phyloP scores from a whole-genome alignment of 2,797 vertebrate species.

The Coregonus sp. region DNA sequence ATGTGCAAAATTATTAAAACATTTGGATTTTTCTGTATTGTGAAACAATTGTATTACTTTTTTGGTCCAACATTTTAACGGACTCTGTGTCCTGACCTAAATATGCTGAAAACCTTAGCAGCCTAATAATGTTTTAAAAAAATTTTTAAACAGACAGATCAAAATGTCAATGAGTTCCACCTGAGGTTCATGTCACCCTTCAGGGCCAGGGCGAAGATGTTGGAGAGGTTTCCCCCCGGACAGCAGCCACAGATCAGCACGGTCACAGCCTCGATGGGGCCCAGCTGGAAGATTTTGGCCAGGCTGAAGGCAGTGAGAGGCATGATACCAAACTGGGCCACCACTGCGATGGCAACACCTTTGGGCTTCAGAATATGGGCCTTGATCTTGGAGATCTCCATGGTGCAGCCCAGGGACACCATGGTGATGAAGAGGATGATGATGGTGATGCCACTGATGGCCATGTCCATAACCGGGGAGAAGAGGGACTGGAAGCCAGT shows the following conservation, averaged over 20 bases:
- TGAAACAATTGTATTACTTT: no score
- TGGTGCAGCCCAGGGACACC: constrained; percentile 81
- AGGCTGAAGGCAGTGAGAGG: constrained; percentile 80
- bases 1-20: no score
- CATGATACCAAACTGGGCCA: constrained; percentile 86
- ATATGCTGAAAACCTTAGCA: constrained; percentile 3
- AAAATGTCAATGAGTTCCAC: constrained; percentile 55
- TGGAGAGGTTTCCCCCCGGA: constrained; percentile 82
- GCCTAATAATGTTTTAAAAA: no score
- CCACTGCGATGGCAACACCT: constrained; percentile 75
- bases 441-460: constrained; percentile 60
- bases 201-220: constrained; percentile 78
- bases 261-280: constrained; percentile 72
- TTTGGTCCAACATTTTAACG: no score
- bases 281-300: constrained; percentile 75
- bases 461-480: constrained; percentile 54
- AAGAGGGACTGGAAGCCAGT: constrained; percentile 31
- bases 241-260: constrained; percentile 87
- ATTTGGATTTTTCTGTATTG: no score
- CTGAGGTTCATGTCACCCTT: constrained; percentile 89
- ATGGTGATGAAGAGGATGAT: constrained; percentile 73
- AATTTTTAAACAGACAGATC: not conserved
- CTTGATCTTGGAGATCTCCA: constrained; percentile 84
- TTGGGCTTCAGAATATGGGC: constrained; percentile 78
- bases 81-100: no score